Base-by-base conservation (phyloP, 92 coral and sea anemone species). In the Palythoa grandiflora region DNA sequence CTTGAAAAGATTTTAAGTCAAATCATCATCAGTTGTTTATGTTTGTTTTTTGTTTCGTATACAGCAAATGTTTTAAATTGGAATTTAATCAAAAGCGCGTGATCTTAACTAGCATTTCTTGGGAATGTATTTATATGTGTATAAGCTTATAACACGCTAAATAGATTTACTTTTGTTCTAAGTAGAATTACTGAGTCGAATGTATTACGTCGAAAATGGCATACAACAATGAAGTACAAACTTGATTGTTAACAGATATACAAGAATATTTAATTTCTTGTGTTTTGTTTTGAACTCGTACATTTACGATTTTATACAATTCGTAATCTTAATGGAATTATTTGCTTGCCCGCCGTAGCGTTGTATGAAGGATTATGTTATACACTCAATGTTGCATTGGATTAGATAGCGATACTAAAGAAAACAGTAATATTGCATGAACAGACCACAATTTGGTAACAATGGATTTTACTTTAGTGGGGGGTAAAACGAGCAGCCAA, bases 341-440 rank as follows among this genome's bases (percentile, higher is more conserved):
- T 36, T 55, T 54, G 83, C 83, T 55, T 78, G 35, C 83, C 28
- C 28, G 28, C 0, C 38, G 36, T 78, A 61, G 52, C 83, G 28
- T 39, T 77, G 6, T 8, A 52, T 65, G 48, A 38, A 16, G 38
- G 36, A 48, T 40, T 9, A 1, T 11, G 16, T 9, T 44, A 75
- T 17, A 10, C 54, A 75, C 36, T 9, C 5, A 38, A 48, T 75
- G 44, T n/a, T 21, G 78, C 38, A 11, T 1, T 75, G 50, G 50
- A 44, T 9, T 17, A 28, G 28, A 28, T 75, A 16, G 8, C 9
- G 9, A 63, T 8, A 44, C 19, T 17, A 63, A n/a, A 17, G 19
- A 16, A 3, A 21, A 35, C 19, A 17, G 35, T 1, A 17, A 63
- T 6, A 7, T 63, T 63, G 70, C 21, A 1, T 9, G 20, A 35